Conservation (phyloP, 2,888 invertebrate species). For the Pachliopta kotzebuea region DNA sequence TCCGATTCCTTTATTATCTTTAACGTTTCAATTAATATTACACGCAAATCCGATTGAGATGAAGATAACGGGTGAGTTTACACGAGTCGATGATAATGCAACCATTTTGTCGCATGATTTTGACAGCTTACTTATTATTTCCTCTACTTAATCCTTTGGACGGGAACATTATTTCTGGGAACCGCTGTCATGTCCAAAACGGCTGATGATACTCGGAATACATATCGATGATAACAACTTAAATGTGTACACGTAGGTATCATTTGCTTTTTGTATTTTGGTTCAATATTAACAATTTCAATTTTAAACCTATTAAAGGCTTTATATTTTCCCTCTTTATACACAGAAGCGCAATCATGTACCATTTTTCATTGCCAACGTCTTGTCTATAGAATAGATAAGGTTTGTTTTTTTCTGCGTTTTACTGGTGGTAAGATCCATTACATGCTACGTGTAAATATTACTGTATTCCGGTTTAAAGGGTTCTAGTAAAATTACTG, state of each 20-base stretch:
- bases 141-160: constrained; percentile 9
- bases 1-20: neutral
- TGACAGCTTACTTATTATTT: constrained; percentile 43
- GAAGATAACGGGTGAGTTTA: constrained; percentile 44
- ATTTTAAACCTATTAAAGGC: no score
- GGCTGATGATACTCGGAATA: constrained; percentile 12
- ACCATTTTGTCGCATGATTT: constrained; percentile 43
- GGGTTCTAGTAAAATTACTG: no score
- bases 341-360: no score
- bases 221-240: constrained; percentile 24
- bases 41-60: constrained; percentile 14
- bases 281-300: neutral
- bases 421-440: no score
- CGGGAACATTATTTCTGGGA: constrained; percentile 21
- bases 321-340: no score
- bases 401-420: no score
- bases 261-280: neutral
- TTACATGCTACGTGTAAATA: no score
- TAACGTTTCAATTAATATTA: neutral
- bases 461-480: no score
- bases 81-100: constrained; percentile 53
- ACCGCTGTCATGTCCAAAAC: constrained; percentile 14
- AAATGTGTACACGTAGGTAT: constrained; percentile 13
- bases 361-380: no score
- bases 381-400: no score